Percentiles rank a stretch among this genome's conserved stretches.
Conservation (phyloP, 2,888 invertebrate genomes). For the Nymphalis urticae region DNA sequence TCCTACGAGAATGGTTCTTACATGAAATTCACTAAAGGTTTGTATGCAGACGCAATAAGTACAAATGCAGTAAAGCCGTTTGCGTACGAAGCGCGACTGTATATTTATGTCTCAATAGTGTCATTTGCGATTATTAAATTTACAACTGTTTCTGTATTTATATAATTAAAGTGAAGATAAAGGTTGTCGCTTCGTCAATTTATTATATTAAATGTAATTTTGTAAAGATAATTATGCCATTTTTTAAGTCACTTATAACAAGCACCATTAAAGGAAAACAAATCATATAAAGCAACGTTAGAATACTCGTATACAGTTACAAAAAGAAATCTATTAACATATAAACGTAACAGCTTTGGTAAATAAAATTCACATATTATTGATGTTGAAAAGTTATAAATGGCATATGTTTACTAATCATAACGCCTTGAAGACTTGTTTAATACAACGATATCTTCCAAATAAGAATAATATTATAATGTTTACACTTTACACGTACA, state of each 20-base stretch:
- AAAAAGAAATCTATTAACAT: constrained; percentile 46
- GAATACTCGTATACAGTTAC: not conserved
- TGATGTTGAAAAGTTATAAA: constrained; percentile 53
- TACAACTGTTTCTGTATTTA: constrained; percentile 1
- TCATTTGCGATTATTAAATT: constrained; percentile 10
- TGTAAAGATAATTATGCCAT: too few relatives aligned
- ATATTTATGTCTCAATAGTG: constrained; percentile 16
- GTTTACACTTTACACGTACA: constrained; percentile 10
- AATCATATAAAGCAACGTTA: not conserved
- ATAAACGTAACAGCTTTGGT: constrained; percentile 49
- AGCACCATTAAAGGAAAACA: too few relatives aligned
- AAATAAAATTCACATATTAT: constrained; percentile 56
- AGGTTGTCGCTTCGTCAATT: constrained; percentile 20
- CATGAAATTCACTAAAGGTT: constrained; percentile 30
- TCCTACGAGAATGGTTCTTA: constrained; percentile 30
- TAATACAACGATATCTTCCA: constrained; percentile 54
- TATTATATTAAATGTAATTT: constrained; percentile 46
- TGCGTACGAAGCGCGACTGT: constrained; percentile 13
- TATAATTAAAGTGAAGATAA: constrained; percentile 4
- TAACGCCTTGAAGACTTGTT: constrained; percentile 61
- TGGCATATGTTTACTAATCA: constrained; percentile 72
- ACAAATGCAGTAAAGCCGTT: constrained; percentile 25
- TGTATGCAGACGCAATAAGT: constrained; percentile 31
- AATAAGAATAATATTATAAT: constrained; percentile 46
- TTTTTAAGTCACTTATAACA: too few relatives aligned